phyloP scores from a whole-genome alignment of 2,888 invertebrate genomes.

The Diaphora mendica region DNA sequence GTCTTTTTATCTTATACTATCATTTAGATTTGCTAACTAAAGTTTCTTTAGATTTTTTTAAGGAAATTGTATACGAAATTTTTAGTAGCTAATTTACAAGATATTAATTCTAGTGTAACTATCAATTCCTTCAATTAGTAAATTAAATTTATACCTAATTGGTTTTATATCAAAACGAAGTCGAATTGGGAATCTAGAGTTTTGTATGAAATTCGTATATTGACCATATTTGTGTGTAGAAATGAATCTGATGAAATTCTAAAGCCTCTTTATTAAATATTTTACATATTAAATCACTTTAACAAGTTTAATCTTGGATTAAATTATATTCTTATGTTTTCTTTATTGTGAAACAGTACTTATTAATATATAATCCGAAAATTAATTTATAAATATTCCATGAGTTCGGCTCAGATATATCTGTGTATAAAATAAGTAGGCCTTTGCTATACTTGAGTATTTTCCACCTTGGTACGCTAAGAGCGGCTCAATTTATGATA shows the following conservation, averaged over 20 bases:
- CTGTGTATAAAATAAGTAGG: constrained; percentile 23
- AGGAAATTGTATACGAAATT: too few species aligned
- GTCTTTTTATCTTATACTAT: neutral
- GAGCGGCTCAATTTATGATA: constrained; percentile 52
- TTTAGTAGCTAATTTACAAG: too few species aligned
- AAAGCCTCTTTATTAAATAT: too few species aligned
- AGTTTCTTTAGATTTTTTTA: too few species aligned
- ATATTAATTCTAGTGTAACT: too few species aligned
- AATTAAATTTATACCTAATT: too few species aligned
- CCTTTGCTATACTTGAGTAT: constrained; percentile 16
- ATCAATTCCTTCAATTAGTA: too few species aligned
- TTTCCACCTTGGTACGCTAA: constrained; percentile 36
- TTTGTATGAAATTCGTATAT: too few species aligned
- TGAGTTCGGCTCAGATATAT: neutral
- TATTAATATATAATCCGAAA: neutral
- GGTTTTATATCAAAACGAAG: too few species aligned
- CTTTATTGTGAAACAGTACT: neutral
- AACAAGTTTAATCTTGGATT: neutral
- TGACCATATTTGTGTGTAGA: too few species aligned
- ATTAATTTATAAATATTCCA: constrained; percentile 8
- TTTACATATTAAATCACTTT: neutral
- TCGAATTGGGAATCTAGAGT: too few species aligned
- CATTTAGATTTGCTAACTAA: neutral
- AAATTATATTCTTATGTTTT: neutral
- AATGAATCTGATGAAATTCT: too few species aligned